Evolutionary conservation across 1,140 invertebrate species (phyloP), one percentile per base, ranked within the genome.

Genomic region (Apis cerana): DNA sequence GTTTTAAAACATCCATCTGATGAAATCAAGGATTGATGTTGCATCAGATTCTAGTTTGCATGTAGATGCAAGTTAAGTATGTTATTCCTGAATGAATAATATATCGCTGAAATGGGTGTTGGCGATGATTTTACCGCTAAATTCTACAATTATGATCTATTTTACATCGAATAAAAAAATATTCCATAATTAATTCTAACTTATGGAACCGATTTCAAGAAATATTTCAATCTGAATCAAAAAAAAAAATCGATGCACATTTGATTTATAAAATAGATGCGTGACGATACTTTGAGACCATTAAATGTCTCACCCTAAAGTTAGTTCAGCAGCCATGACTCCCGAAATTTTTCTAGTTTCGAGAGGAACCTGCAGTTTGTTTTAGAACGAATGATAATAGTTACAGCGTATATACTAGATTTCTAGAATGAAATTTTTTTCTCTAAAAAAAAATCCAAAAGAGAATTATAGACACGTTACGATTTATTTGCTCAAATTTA

Each of bases 41-140:
- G 91, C 92, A 85, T 93, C 92, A 93, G 92, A 93, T 91, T 92
- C 92, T 92, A 90, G 91, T 93, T 92, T 92, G 88, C 88, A 91
- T 90, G 89, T 92, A 86, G 33, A 84, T 88, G 83, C 80, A 88
- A 81, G 75, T 69, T 89, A 82, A 72, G 83, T 58, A 15, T 19
- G 48, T 65, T 59, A 76, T 89, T 84, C 64, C 76, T 82, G 78
- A 84, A 88, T 90, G 84, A 81, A 91, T 92, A 91, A 92, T 91
- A 89, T 88, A 56, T 15, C 54, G 48, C 78, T 75, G 76, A 72
- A 50, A 50, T 65, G 48, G 27, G 58, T 58, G 13, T 15, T 76
- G 69, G 27, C 21, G n/a, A 19, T 15, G 27, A 82, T 19, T 21
- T 7, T 48, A 10, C 56, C 59, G 43, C 61, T 54, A 84, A 52